Evolutionary conservation across 2,888 invertebrate species (phyloP).

Genomic region (Cyaniris semiargus): DNA sequence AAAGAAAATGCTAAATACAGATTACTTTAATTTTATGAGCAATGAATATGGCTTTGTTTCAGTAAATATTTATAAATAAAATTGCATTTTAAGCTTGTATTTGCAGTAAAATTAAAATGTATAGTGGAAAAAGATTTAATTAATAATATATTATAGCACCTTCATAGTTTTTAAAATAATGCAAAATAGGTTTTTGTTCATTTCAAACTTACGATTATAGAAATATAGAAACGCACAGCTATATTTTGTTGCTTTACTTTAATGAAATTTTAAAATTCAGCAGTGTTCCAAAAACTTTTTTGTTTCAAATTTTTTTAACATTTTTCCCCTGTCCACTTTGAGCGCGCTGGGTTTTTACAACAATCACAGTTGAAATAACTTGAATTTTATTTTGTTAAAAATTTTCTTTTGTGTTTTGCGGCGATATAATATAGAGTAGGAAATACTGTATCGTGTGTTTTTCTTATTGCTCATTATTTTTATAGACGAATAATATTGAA

Average conservation of each 20-base stretch:
- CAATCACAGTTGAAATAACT: background rate
- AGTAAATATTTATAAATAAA: background rate
- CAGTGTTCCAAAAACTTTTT: background rate
- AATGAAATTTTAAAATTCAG: background rate
- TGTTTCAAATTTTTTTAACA: background rate
- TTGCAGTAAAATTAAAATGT: too few relatives aligned
- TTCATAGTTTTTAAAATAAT: background rate
- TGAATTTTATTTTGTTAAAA: background rate
- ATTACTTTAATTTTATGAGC: slow-evolving; percentile 3
- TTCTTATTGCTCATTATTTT: too few relatives aligned
- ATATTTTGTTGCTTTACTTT: background rate
- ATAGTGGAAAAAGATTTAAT: too few relatives aligned
- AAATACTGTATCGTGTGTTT: too few relatives aligned
- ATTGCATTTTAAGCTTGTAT: background rate
- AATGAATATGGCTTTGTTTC: background rate
- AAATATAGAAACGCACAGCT: background rate
- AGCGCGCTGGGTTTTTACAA: background rate
- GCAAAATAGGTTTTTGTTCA: background rate
- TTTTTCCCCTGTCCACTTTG: background rate
- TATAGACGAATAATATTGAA: too few relatives aligned
- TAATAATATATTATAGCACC: too few relatives aligned
- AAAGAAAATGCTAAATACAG: background rate
- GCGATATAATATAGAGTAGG: background rate
- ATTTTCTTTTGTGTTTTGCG: background rate
- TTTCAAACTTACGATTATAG: background rate